Base-by-base conservation (phyloP, 1,140 invertebrate genomes). In the Venustaconcha ellipsiformis region DNA sequence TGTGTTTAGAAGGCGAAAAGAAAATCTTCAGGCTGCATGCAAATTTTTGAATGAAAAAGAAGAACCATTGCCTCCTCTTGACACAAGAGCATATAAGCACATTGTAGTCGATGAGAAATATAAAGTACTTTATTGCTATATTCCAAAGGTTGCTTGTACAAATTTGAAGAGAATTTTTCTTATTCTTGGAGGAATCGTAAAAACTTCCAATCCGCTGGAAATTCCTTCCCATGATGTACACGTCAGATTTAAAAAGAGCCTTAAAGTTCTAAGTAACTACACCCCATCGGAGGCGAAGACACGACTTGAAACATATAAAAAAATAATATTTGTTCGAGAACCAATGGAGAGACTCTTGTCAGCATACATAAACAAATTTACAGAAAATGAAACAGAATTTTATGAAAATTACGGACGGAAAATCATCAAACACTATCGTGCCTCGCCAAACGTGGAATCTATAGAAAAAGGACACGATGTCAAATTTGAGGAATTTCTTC, bases 101-200 rank as follows among this genome's bases (percentile, higher is more conserved):
- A 48, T 48, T 48, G 37, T 48, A 48, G 37, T 48, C 37, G 11
- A 48, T 48, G 37, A 94, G 82, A 92, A 93, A 67, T 94, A 96
- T 83, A 94, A 95, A 84, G 89, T 97, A 5, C 90, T 97, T 1
- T 97, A 97, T 86, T 97, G 96, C 88, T 96, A 96, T 89, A 95
- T 97, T 68, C 96, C 96, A 67, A 97, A 97, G 75, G 95, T 97
- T 57, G 96, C 96, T 37, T 97, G 95, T 87, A 97, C 96, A 12
- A 97, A 97, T 89, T 98, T 96, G 96, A 97, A 97, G 87, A 92
- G 96, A 68, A 92, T 97, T 48, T 89, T 97, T 57, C 94, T 97
- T 94, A 92, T 96, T 77, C 90, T 96, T 64, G 93, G 92, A 20
- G 94, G 94, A 14, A 78, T 80, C 18, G 67, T 80, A 13, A 78